These are phyloP conservation scores for Eupsittula cactorum DNA, from an alignment of 2,113 vertebrate species.

Conservation along the genomic window DNA sequence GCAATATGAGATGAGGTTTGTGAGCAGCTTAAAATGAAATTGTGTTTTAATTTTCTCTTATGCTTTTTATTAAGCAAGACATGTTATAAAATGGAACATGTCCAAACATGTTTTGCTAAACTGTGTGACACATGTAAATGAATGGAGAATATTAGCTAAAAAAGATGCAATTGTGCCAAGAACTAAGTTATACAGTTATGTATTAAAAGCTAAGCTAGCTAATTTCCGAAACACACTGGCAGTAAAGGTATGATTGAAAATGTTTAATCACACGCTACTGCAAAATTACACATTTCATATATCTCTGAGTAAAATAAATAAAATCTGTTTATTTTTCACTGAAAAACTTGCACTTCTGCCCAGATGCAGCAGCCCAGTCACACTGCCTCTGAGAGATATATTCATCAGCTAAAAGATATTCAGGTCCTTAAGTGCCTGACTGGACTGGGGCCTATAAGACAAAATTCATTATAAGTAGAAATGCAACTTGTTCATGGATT, in stretches of 20 bases:
- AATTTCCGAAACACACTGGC: background rate
- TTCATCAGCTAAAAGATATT: conserved; percentile 14
- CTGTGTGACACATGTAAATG: fast-evolving
- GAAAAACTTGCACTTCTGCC: background rate
- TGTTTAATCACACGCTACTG: background rate
- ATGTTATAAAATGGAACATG: background rate
- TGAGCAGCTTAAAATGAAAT: background rate
- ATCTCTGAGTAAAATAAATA: background rate
- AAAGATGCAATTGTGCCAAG: background rate
- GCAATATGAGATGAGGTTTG: background rate
- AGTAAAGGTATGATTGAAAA: background rate
- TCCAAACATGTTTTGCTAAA: background rate
- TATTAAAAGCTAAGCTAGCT: background rate
- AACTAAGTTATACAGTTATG: background rate
- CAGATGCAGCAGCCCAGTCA: background rate
- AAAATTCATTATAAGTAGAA: conserved; percentile 29
- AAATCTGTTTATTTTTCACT: background rate
- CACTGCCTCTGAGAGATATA: background rate
- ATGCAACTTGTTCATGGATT: background rate
- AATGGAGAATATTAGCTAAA: background rate
- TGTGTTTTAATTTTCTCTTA: background rate
- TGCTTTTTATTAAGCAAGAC: background rate
- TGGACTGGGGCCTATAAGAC: conserved; percentile 22
- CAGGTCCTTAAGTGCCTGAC: conserved; percentile 39
- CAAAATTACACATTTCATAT: background rate